A percentile compares a stretch with the other conserved stretches of the same genome.
Evolutionary conservation across 2,113 vertebrate genomes (phyloP).

Genomic region (Antennarius striatus): DNA sequence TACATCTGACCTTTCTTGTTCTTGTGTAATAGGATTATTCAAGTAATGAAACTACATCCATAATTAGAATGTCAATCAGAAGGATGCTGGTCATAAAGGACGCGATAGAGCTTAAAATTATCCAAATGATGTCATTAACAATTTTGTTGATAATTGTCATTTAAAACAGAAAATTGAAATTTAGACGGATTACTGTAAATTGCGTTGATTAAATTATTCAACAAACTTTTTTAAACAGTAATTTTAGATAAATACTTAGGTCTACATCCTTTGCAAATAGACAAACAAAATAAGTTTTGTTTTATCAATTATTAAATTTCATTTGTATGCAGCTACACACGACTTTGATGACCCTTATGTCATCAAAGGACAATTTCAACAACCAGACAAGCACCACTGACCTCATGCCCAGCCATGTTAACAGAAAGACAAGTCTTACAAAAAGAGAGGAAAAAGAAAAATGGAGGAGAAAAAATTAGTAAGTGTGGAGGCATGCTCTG

Average conservation of each 20-base stretch:
- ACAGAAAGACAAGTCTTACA: conserved; percentile 61
- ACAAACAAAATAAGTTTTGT: too few species aligned
- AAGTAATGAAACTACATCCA: conserved; percentile 49
- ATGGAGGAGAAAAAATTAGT: conserved; percentile 58
- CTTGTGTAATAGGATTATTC: conserved; percentile 74
- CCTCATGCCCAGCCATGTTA: conserved; percentile 55
- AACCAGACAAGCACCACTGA: conserved; percentile 67
- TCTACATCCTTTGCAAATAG: too few species aligned
- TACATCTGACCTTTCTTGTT: conserved; percentile 60
- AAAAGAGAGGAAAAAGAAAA: conserved; percentile 48
- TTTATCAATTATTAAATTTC: too few species aligned
- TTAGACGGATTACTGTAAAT: conserved; percentile 5
- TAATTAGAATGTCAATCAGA: conserved; percentile 48
- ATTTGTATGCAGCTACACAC: too few species aligned
- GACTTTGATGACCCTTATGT: conserved; percentile 7
- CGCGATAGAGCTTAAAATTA: conserved; percentile 51
- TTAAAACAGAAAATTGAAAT: conserved; percentile 1
- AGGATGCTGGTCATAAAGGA: conserved; percentile 41
- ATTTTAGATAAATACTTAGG: too few species aligned
- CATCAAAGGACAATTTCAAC: conserved; percentile 54
- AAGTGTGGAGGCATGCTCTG: conserved; percentile 66
- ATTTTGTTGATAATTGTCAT: background rate
- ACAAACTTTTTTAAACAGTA: background rate
- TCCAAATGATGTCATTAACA: background rate
- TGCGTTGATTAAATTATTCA: background rate